These are phyloP conservation scores for Drepana arcuata DNA, from an alignment of 1,140 invertebrate species.

Conservation along the genomic window DNA sequence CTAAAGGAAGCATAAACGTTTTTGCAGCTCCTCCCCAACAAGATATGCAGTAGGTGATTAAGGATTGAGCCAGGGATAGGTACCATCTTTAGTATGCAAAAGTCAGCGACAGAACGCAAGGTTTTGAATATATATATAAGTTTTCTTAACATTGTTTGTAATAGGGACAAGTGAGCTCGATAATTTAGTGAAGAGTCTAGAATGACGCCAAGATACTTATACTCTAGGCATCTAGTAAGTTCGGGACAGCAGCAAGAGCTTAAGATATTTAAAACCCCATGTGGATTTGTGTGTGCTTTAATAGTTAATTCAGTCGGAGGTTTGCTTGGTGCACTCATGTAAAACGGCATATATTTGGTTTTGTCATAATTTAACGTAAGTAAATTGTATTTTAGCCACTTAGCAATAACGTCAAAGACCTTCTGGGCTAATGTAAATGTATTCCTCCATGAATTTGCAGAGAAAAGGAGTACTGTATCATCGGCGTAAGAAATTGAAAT, in stretches of 20 bases:
- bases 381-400: background rate
- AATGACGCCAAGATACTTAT: constrained; percentile 5
- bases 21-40: too few species aligned
- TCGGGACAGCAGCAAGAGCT: background rate
- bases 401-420: background rate
- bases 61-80: constrained; percentile 13
- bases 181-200: constrained; percentile 9
- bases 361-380: background rate
- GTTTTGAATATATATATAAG: constrained; percentile 16
- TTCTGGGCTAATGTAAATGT: background rate
- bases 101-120: constrained; percentile 5
- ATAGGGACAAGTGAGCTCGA: constrained; percentile 4
- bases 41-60: constrained; percentile 10
- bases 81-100: constrained; percentile 4
- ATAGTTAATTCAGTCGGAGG: background rate
- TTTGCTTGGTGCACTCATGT: background rate
- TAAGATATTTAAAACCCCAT: background rate
- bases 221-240: background rate
- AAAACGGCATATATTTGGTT: background rate
- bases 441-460: background rate
- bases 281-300: background rate
- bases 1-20: too few species aligned
- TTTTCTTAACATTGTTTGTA: constrained; percentile 9
- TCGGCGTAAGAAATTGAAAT: constrained; percentile 6
- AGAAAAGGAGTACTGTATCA: constrained; percentile 5